Evolutionary conservation across 2,797 vertebrate genomes (phyloP).

Genomic region (Cryptoblepharus egeriae): DNA sequence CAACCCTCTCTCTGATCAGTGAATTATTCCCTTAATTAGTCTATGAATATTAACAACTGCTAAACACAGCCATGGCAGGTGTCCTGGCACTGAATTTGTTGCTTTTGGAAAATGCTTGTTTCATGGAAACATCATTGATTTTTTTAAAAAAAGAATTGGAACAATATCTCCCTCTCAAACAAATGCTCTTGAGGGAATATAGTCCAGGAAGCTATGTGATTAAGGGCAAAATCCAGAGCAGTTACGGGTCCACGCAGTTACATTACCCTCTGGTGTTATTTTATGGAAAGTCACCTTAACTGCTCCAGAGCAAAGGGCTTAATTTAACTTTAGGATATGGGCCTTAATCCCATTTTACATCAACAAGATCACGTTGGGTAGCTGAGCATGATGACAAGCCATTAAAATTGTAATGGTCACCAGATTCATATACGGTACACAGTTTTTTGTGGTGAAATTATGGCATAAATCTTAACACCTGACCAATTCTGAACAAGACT

Average conservation of each 20-base stretch:
- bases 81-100: background rate
- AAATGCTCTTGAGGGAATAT: background rate
- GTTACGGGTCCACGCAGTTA: too few relatives aligned
- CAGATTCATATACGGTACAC: background rate
- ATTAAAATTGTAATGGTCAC: background rate
- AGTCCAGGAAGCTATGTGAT: background rate
- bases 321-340: too few relatives aligned
- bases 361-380: background rate
- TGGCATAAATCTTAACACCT: background rate
- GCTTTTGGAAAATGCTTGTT: background rate
- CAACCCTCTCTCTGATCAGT: background rate
- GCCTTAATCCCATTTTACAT: background rate
- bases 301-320: too few relatives aligned
- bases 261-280: too few relatives aligned
- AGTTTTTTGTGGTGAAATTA: background rate
- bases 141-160: background rate
- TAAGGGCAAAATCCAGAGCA: too few relatives aligned
- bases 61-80: slow-evolving; percentile 20
- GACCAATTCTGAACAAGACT: background rate
- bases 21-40: background rate
- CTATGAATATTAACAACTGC: background rate
- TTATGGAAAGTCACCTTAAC: too few relatives aligned
- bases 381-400: background rate
- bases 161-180: background rate
- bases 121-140: background rate